Evolutionary conservation across 37 sponge, comb jelly and placozoan species (phyloP).

Genomic region (Tethya wilhelma): DNA sequence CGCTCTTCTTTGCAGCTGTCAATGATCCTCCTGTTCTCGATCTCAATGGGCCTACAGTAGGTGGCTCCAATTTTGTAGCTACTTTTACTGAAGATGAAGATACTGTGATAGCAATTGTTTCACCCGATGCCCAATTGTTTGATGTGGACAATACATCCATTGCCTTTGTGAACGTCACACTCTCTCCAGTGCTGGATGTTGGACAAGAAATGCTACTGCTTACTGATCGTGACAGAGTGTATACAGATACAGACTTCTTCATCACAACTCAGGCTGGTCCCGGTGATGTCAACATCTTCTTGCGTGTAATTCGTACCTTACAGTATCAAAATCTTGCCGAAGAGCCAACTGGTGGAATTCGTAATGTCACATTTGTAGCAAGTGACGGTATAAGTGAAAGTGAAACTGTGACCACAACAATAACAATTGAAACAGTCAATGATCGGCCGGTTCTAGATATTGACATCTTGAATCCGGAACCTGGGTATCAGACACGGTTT

Average conservation of each 20-base stretch:
- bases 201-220: conserved; percentile 2
- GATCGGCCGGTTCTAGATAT: conserved; percentile 76
- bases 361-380: conserved; percentile 34
- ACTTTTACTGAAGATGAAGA: conserved; percentile 60
- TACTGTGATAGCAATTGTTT: neutral
- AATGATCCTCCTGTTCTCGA: conserved; percentile 70
- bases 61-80: neutral
- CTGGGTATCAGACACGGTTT: conserved; percentile 51
- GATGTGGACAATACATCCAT: conserved; percentile 67
- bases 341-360: conserved; percentile 59
- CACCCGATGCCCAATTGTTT: conserved; percentile 15
- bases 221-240: no score
- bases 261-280: neutral
- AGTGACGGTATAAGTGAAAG: conserved; percentile 58
- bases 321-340: conserved; percentile 65
- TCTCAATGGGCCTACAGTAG: conserved; percentile 20
- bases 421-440: conserved; percentile 44
- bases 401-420: conserved; percentile 15
- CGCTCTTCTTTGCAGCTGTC: conserved; percentile 46
- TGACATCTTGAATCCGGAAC: conserved; percentile 16
- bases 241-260: neutral
- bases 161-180: conserved; percentile 18
- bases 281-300: conserved; percentile 14
- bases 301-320: conserved; percentile 30
- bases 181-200: conserved; percentile 37